Evolutionary conservation across 2,888 invertebrate genomes (phyloP).

Genomic region (Diarsia rubi): DNA sequence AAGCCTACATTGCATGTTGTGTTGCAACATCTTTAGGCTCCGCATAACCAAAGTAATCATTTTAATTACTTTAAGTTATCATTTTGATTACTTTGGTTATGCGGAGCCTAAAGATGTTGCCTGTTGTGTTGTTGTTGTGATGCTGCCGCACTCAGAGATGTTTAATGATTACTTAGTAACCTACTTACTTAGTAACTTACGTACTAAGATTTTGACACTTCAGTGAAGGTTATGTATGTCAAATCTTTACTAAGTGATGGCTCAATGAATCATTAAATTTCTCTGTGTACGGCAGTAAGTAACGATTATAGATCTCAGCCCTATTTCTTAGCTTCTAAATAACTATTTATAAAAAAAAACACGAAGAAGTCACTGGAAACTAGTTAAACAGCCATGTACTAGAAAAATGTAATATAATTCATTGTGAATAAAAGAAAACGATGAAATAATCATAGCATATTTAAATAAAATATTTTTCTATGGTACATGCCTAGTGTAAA

Average conservation of each 20-base stretch:
- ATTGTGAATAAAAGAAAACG: conserved; percentile 42
- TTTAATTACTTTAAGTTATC: too few species aligned
- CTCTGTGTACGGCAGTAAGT: too few species aligned
- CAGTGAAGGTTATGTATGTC: too few species aligned
- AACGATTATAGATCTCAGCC: neutral
- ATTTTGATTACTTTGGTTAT: too few species aligned
- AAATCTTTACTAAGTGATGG: too few species aligned
- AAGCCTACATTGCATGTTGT: neutral
- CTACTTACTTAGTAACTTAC: too few species aligned
- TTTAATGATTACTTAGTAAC: too few species aligned
- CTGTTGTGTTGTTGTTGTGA: too few species aligned
- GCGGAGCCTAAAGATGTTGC: too few species aligned
- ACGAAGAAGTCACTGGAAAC: conserved; percentile 32
- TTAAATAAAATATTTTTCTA: conserved; percentile 66
- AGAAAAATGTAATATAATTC: conserved; percentile 46
- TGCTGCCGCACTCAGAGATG: too few species aligned
- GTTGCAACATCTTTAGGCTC: neutral
- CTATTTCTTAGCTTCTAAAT: conserved; percentile 30
- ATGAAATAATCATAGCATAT: conserved; percentile 38
- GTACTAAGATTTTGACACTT: too few species aligned
- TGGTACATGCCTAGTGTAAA: conserved; percentile 53
- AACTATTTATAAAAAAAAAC: conserved; percentile 34
- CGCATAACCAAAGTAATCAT: neutral
- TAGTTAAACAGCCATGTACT: conserved; percentile 48
- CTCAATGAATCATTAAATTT: too few species aligned